Percentiles rank a stretch among this genome's conserved stretches.
Evolutionary conservation across 2,113 vertebrate genomes (phyloP).

Genomic region (Aptenodytes patagonicus): DNA sequence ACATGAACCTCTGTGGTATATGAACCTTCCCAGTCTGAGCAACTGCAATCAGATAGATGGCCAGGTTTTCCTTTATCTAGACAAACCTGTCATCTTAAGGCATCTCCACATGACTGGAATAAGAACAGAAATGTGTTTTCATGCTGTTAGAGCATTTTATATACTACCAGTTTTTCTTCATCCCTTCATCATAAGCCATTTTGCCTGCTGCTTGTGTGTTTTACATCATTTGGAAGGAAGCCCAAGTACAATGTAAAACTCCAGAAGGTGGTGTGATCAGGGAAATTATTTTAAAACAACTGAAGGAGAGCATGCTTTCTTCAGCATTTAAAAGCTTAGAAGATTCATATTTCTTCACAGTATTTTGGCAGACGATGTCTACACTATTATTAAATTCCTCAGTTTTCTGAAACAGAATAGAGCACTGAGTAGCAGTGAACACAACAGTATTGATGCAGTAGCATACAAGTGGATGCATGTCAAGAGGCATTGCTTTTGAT

Average conservation of each 20-base stretch:
- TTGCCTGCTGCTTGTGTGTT: neutral
- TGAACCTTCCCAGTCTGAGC: neutral
- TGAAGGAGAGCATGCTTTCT: neutral
- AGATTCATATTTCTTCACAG: neutral
- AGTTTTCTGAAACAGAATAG: neutral
- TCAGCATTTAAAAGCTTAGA: neutral
- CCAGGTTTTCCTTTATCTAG: neutral
- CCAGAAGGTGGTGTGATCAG: neutral
- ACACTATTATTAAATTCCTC: neutral
- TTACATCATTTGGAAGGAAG: neutral
- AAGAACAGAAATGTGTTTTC: neutral
- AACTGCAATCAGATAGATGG: neutral
- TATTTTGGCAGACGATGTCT: neutral
- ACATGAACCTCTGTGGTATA: too few species aligned
- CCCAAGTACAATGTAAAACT: neutral
- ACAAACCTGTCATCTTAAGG: neutral
- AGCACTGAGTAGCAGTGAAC: neutral
- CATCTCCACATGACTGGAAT: neutral
- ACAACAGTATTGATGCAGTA: neutral
- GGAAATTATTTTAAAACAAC: neutral
- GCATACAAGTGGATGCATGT: neutral
- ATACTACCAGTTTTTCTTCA: neutral
- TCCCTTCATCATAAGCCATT: neutral
- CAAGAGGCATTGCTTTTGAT: slow-evolving; percentile 9
- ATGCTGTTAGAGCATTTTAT: neutral